Evolutionary conservation across 2,113 vertebrate species (phyloP), one percentile per base, ranked within the genome.

Genomic region (Grus americana): DNA sequence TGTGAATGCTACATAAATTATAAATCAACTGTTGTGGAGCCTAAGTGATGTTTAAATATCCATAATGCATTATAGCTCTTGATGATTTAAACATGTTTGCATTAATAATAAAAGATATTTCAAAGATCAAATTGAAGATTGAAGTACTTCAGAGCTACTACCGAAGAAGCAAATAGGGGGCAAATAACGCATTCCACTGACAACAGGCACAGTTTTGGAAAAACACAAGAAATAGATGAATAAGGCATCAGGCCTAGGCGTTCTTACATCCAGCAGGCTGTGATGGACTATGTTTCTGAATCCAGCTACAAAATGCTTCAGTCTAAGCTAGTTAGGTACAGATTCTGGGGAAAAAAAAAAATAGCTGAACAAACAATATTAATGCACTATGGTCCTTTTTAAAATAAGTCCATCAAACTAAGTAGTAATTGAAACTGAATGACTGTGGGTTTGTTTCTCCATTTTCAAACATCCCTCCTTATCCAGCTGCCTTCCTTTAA

Each of bases 41-140:
- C 50, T 92, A 95, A 91, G 87, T 80, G 92, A 84, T 85, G 75
- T 61, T 95, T 95, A 96, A 96, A 93, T 94, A 93, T 90, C 86
- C 87, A 94, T 95, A 96, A 93, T 80, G 85, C 86, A 95, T 87
- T 75, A 93, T 44, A 92, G 79, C 21, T 38, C 79, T 63, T 79
- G 75, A 92, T 86, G 86, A 90, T 93, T 96, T 90, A 92, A 96
- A 90, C 86, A 85, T 52, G 67, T 59, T n/a, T 74, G 70, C 87
- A 95, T 96, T 66, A 95, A 90, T 87, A 92, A 94, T 94, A 90
- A 70, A 93, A 71, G 76, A 86, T n/a, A 72, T 73, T 90, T 88
- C 57, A 46, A 59, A 71, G 38, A 96, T 34, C 32, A 91, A 20
- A 47, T 97, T 88, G 76, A 93, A 94, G 90, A 95, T 1, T 81